Percentiles rank a stretch among this genome's conserved stretches.
phyloP scores from a whole-genome alignment of 2,888 invertebrate species.

The Drosophila kambysellisi region DNA sequence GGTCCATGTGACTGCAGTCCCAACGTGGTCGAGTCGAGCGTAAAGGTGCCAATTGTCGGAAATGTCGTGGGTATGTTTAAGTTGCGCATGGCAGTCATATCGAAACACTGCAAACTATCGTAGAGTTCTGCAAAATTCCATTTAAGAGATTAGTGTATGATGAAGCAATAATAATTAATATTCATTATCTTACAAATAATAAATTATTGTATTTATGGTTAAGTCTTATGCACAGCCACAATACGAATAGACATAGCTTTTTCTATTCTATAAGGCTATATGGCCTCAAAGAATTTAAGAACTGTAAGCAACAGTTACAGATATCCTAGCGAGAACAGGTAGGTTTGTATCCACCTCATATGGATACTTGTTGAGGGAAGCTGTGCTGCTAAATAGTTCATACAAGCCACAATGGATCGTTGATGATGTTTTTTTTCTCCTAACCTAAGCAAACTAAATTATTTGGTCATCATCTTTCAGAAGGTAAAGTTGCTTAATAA shows the following conservation, averaged over 20 bases:
- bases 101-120: constrained; percentile 84
- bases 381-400: too few relatives aligned
- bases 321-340: neutral
- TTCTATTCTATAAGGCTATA: neutral
- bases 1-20: constrained; percentile 68
- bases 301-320: neutral
- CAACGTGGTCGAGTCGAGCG: constrained; percentile 82
- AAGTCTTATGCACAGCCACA: neutral
- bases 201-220: neutral
- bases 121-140: constrained; percentile 80
- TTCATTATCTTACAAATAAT: neutral
- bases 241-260: neutral
- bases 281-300: neutral
- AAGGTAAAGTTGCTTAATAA: neutral
- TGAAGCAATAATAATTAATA: neutral
- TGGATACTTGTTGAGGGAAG: neutral
- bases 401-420: too few relatives aligned
- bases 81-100: constrained; percentile 85
- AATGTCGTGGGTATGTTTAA: constrained; percentile 84
- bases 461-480: neutral
- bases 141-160: neutral
- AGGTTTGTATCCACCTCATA: neutral
- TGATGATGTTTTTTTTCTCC: too few relatives aligned
- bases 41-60: constrained; percentile 85
- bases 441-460: neutral